A percentile compares a stretch with the other conserved stretches of the same genome.
phyloP scores from a whole-genome alignment of 2,113 vertebrate species.

The Rhinoderma darwinii region DNA sequence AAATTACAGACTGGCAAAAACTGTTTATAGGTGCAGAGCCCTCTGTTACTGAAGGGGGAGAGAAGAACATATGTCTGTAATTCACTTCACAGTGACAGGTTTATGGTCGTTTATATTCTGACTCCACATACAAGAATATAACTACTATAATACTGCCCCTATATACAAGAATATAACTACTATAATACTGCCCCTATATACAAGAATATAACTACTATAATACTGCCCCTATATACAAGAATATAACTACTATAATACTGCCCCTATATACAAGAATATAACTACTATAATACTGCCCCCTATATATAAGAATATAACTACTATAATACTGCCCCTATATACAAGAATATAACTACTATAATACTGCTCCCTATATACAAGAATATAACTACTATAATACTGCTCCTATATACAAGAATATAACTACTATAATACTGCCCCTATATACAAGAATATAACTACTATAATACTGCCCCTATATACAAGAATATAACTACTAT shows the following conservation, averaged over 20 bases:
- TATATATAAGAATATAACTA: conserved; percentile 1
- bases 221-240: not conserved
- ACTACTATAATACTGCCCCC: conserved; percentile 1
- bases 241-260: too few relatives aligned
- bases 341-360: too few relatives aligned
- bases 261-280: too few relatives aligned
- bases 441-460: too few relatives aligned
- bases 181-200: not conserved
- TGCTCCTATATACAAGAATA: too few relatives aligned
- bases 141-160: not conserved
- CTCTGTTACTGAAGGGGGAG: not conserved
- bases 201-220: not conserved
- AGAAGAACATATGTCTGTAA: not conserved
- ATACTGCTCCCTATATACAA: too few relatives aligned
- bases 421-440: too few relatives aligned
- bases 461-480: too few relatives aligned
- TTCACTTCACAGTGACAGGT: not conserved
- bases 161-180: not conserved
- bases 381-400: too few relatives aligned
- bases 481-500: not conserved
- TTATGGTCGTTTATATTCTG: not conserved
- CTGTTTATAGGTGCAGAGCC: conserved; percentile 21
- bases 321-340: not conserved
- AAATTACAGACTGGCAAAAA: not conserved
- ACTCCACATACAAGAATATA: not conserved